Evolutionary conservation across 2,797 vertebrate genomes (phyloP).

Genomic region (Menidia menidia): DNA sequence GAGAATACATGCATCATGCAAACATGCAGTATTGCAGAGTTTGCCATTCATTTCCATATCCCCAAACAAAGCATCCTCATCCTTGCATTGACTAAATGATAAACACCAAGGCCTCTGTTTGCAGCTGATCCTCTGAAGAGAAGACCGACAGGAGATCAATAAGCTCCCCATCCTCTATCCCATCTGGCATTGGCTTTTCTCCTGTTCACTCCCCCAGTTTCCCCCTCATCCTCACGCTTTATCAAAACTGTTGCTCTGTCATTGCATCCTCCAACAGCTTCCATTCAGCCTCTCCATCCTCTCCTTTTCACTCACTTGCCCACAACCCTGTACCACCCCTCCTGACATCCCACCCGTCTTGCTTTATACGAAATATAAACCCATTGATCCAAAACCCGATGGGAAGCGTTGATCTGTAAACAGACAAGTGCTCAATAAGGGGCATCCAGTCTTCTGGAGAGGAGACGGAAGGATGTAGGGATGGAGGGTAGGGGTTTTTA

Average conservation of each 20-base stretch:
- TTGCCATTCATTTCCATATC: conserved; percentile 66
- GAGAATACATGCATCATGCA: conserved; percentile 38
- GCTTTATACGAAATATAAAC: conserved; percentile 82
- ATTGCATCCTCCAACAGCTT: conserved; percentile 39
- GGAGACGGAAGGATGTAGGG: conserved; percentile 47
- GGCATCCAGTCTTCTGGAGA: conserved; percentile 57
- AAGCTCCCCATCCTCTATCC: conserved; percentile 55
- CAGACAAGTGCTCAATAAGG: conserved; percentile 79
- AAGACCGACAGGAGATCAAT: conserved; percentile 75
- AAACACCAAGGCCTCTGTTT: conserved; percentile 72
- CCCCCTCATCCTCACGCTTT: conserved; percentile 30
- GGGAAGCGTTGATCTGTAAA: conserved; percentile 80
- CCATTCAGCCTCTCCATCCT: conserved; percentile 32
- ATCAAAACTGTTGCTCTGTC: conserved; percentile 51
- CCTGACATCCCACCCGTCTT: conserved; percentile 37
- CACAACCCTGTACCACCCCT: conserved; percentile 37
- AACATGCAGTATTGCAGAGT: conserved; percentile 45
- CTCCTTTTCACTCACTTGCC: conserved; percentile 38
- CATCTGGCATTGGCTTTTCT: conserved; percentile 68
- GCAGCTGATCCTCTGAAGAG: conserved; percentile 69
- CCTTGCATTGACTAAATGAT: conserved; percentile 68
- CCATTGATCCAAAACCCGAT: conserved; percentile 81
- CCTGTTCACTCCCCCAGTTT: conserved; percentile 40
- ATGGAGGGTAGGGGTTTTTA: conserved; percentile 21
- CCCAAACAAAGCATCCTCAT: conserved; percentile 56